These are phyloP conservation scores for Drosophila mercatorum DNA, from an alignment of 2,888 invertebrate species.

Conservation along the genomic window DNA sequence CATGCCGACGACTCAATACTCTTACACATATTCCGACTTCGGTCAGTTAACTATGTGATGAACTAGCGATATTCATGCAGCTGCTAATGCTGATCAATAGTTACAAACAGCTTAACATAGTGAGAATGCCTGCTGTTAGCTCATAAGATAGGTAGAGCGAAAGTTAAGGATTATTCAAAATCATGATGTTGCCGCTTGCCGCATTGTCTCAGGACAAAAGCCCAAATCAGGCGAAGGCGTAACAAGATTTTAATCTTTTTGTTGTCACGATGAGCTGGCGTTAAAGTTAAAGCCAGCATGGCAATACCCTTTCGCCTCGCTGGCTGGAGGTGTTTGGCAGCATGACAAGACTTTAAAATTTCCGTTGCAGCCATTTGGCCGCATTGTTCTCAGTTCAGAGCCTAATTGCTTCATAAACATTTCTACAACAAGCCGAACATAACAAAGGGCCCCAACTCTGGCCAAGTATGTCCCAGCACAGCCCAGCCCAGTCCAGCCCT, in stretches of 20 bases:
- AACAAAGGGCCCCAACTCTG: slow-evolving; percentile 52
- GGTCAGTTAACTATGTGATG: too few species aligned
- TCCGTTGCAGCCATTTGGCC: slow-evolving; percentile 71
- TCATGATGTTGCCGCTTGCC: slow-evolving; percentile 37
- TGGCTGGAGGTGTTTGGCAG: slow-evolving; percentile 43
- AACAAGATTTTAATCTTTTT: slow-evolving; percentile 73
- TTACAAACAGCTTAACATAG: too few species aligned
- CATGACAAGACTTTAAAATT: slow-evolving; percentile 66
- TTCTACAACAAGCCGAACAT: slow-evolving; percentile 65
- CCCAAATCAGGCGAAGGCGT: slow-evolving; percentile 71
- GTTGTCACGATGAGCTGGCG: slow-evolving; percentile 72
- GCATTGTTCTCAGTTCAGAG: slow-evolving; percentile 74
- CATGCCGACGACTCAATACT: neutral
- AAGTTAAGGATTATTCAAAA: slow-evolving; percentile 30
- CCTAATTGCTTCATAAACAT: slow-evolving; percentile 83
- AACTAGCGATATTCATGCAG: too few species aligned
- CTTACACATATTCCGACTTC: neutral
- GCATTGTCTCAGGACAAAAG: slow-evolving; percentile 48
- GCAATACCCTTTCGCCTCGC: slow-evolving; percentile 48
- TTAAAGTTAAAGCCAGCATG: slow-evolving; percentile 58
- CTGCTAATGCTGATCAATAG: neutral
- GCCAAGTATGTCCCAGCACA: neutral
- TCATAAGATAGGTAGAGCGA: neutral
- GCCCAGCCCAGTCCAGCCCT: slow-evolving; percentile 3
- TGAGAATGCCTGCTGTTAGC: too few species aligned